phyloP scores from a whole-genome alignment of 2,113 vertebrate species.

The Microcebus griseorufus region DNA sequence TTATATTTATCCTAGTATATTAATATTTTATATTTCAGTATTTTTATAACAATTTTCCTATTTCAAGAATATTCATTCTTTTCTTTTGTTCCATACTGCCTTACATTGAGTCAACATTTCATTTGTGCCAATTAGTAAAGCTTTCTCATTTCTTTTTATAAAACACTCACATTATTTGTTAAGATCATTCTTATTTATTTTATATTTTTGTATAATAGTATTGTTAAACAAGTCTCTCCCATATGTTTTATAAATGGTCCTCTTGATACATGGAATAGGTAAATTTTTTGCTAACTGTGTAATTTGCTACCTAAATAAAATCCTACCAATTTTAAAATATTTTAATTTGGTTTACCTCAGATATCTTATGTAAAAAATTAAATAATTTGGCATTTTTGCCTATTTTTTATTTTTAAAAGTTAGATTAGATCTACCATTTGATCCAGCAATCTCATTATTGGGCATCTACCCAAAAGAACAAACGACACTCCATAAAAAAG shows the following conservation, averaged over 20 bases:
- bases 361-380: background rate
- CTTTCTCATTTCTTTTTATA: background rate
- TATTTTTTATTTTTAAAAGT: too few relatives aligned
- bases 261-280: background rate
- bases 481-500: too few relatives aligned
- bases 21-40: background rate
- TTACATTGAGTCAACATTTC: background rate
- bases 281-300: background rate
- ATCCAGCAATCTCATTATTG: too few relatives aligned
- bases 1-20: background rate
- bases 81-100: background rate
- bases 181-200: background rate
- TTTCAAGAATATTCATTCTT: background rate
- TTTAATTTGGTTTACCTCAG: background rate
- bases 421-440: too few relatives aligned
- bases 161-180: background rate
- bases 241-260: background rate
- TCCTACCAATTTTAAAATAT: background rate
- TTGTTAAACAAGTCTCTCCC: background rate
- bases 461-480: too few relatives aligned
- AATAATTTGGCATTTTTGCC: background rate
- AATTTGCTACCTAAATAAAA: background rate
- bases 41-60: background rate
- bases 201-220: background rate
- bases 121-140: background rate